phyloP scores from a whole-genome alignment of 2,797 vertebrate species.

The Hydrolagus colliei region DNA sequence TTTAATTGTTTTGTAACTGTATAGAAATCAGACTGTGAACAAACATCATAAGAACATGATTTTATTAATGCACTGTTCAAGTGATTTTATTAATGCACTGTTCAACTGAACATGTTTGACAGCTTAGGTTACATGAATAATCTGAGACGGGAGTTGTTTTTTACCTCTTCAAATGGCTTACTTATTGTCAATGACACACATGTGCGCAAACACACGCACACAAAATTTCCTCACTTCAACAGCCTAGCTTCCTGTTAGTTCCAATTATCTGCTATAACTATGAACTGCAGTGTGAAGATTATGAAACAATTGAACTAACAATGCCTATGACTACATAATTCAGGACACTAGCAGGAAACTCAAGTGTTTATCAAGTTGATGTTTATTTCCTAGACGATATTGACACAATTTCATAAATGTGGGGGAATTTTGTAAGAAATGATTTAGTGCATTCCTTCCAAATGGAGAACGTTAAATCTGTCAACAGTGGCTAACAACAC shows the following conservation, averaged over 20 bases:
- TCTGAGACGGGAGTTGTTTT: neutral
- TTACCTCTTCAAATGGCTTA: neutral
- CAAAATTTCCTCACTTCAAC: conserved; percentile 59
- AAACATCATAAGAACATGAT: neutral
- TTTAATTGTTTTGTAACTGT: neutral
- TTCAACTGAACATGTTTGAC: neutral
- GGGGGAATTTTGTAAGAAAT: neutral
- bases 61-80: neutral
- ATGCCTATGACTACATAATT: conserved; percentile 53
- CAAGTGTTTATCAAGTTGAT: conserved; percentile 59
- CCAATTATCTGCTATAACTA: conserved; percentile 55
- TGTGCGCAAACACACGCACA: conserved; percentile 39
- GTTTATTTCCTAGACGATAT: conserved; percentile 59
- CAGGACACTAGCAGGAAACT: conserved; percentile 64
- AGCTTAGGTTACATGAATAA: conserved; percentile 1
- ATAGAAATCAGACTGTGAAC: neutral
- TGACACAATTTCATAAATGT: conserved; percentile 44
- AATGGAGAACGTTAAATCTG: neutral
- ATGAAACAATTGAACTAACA: conserved; percentile 46
- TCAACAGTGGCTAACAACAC: neutral
- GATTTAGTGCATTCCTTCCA: neutral
- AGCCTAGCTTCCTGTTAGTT: conserved; percentile 57
- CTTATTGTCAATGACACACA: neutral
- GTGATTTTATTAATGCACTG: neutral
- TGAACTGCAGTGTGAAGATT: conserved; percentile 58